phyloP scores from a whole-genome alignment of 2,888 invertebrate species.

The Athalia circularis region DNA sequence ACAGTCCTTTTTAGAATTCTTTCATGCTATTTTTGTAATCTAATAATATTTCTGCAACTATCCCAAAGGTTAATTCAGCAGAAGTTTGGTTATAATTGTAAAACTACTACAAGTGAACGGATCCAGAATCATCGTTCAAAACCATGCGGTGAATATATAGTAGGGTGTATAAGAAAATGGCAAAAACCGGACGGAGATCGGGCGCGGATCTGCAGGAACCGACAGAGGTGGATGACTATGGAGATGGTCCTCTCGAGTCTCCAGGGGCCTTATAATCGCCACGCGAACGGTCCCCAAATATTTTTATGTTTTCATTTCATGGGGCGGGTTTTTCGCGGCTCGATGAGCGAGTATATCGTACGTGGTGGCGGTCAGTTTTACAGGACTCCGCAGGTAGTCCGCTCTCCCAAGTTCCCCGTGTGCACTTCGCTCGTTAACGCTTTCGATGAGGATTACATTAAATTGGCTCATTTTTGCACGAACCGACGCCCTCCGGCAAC shows the following conservation, averaged over 20 bases:
- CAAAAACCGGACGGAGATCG: constrained; percentile 41
- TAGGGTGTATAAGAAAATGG: background rate
- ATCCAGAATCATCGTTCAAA: too few relatives aligned
- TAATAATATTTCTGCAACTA: too few relatives aligned
- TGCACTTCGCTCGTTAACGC: constrained; percentile 34
- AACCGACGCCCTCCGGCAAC: constrained; percentile 6
- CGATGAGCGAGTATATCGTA: too few relatives aligned
- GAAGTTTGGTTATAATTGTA: too few relatives aligned
- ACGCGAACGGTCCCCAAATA: constrained; percentile 58
- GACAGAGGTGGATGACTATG: constrained; percentile 28
- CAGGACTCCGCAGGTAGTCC: constrained; percentile 10
- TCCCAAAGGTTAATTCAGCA: too few relatives aligned
- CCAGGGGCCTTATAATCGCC: constrained; percentile 58
- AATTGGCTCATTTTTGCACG: constrained; percentile 34
- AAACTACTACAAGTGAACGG: too few relatives aligned
- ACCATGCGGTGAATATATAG: too few relatives aligned
- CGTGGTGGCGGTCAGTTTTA: background rate
- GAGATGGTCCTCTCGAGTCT: constrained; percentile 44
- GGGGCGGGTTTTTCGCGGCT: constrained; percentile 32
- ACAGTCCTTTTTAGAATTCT: too few relatives aligned
- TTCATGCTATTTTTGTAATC: too few relatives aligned
- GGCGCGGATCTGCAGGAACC: constrained; percentile 34
- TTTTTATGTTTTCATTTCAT: constrained; percentile 68
- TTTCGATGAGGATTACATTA: constrained; percentile 43
- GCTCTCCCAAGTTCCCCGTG: background rate